phyloP scores from a whole-genome alignment of 1,140 invertebrate genomes.

The Arctopsyche grandis region DNA sequence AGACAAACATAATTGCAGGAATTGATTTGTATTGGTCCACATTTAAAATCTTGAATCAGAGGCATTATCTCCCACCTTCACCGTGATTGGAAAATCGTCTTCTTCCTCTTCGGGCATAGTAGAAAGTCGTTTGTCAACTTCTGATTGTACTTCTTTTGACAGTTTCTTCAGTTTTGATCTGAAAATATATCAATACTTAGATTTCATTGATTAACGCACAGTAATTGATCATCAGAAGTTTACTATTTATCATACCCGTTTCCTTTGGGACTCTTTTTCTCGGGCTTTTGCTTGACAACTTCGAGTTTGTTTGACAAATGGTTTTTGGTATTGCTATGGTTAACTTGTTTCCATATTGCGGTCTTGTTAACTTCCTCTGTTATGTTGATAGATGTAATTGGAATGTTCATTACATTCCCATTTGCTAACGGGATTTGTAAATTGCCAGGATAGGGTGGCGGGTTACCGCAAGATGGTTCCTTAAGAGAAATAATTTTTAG shows the following conservation, averaged over 20 bases:
- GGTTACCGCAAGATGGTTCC: conserved; percentile 56
- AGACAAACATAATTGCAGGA: not conserved
- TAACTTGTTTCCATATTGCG: conserved; percentile 94
- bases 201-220: not conserved
- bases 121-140: conserved; percentile 64
- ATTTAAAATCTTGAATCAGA: conserved; percentile 54
- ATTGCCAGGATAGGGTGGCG: conserved; percentile 68
- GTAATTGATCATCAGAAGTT: not conserved
- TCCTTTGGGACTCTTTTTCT: conserved; percentile 59
- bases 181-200: conserved; percentile 25
- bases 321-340: conserved; percentile 63
- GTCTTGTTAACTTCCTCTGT: conserved; percentile 93
- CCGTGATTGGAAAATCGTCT: conserved; percentile 64
- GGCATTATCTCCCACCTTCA: conserved; percentile 66
- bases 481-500: conserved; percentile 36
- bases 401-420: conserved; percentile 93
- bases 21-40: conserved; percentile 20
- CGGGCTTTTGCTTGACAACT: conserved; percentile 54
- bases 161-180: conserved; percentile 64
- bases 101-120: conserved; percentile 66
- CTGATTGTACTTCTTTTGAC: conserved; percentile 64
- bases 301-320: conserved; percentile 43
- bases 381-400: conserved; percentile 88
- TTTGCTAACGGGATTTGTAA: conserved; percentile 89
- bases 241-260: conserved; percentile 58